Conservation (phyloP, 2,797 vertebrate genomes). For the Gobio occitaniae region DNA sequence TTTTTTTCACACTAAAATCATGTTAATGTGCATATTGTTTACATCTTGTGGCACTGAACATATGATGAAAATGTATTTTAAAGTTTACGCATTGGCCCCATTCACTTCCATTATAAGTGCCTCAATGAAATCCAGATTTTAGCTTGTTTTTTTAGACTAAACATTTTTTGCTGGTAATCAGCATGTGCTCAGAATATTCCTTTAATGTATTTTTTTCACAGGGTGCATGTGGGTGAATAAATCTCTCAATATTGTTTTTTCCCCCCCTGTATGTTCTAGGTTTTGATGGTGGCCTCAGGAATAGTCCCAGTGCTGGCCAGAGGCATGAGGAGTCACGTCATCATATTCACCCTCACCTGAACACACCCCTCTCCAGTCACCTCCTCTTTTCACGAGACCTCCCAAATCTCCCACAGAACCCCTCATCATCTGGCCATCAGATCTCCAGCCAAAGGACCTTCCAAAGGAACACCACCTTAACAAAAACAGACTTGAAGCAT, state of each 20-base stretch:
- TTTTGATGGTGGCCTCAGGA: constrained; percentile 71
- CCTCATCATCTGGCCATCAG: constrained; percentile 26
- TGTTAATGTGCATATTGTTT: background rate
- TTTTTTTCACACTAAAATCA: background rate
- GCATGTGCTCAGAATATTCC: background rate
- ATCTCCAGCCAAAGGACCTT: constrained; percentile 30
- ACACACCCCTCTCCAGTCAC: constrained; percentile 45
- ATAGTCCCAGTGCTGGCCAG: constrained; percentile 58
- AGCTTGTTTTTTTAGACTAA: background rate
- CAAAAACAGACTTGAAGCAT: constrained; percentile 42
- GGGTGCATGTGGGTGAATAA: background rate
- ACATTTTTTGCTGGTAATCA: background rate
- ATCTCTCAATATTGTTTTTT: background rate
- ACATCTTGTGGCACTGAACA: background rate
- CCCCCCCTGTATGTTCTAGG: background rate
- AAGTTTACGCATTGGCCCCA: background rate
- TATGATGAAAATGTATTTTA: background rate
- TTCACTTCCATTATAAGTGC: background rate
- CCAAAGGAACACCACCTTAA: constrained; percentile 11
- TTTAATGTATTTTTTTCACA: background rate
- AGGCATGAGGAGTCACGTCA: constrained; percentile 51
- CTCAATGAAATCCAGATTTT: background rate
- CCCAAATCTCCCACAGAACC: constrained; percentile 16
- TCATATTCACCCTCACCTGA: constrained; percentile 33
- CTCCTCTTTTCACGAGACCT: background rate